Evolutionary conservation across 2,888 invertebrate species (phyloP).

Genomic region (Bombylius discolor): DNA sequence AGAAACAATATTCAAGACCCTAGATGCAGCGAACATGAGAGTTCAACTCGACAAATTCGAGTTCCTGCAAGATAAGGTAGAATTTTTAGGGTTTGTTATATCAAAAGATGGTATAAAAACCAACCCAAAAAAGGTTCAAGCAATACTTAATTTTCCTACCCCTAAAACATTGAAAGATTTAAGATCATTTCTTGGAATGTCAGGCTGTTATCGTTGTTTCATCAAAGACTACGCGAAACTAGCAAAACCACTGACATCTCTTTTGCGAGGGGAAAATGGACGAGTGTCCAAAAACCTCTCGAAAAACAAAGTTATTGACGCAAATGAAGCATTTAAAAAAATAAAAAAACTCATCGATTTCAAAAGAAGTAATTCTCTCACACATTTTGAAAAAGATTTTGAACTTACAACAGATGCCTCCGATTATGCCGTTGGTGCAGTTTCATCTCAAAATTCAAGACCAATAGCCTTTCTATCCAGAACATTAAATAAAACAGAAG

Average conservation of each 20-base stretch:
- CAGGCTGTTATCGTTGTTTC: constrained; percentile 5
- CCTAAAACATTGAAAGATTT: constrained; percentile 10
- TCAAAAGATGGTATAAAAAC: too few species aligned
- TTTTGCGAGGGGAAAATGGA: constrained; percentile 6
- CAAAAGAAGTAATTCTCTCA: constrained; percentile 1
- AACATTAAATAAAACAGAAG: constrained; percentile 19
- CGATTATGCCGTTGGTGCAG: constrained; percentile 19
- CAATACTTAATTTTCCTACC: constrained; percentile 5
- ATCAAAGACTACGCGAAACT: too few species aligned
- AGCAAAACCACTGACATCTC: too few species aligned
- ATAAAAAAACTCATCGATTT: constrained; percentile 6
- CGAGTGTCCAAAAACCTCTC: not conserved
- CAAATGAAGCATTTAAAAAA: constrained; percentile 7
- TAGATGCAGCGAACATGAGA: too few species aligned
- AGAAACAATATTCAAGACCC: too few species aligned
- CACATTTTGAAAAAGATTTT: constrained; percentile 23
- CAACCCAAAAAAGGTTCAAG: too few species aligned
- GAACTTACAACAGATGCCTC: constrained; percentile 21
- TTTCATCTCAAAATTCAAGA: constrained; percentile 21
- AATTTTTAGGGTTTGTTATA: too few species aligned
- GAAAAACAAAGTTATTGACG: constrained; percentile 2
- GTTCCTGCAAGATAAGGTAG: too few species aligned
- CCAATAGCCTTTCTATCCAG: constrained; percentile 24
- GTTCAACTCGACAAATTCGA: too few species aligned
- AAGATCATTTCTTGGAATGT: constrained; percentile 4